Conservation (phyloP, 1,140 invertebrate species). For the Monochamus saltuarius region DNA sequence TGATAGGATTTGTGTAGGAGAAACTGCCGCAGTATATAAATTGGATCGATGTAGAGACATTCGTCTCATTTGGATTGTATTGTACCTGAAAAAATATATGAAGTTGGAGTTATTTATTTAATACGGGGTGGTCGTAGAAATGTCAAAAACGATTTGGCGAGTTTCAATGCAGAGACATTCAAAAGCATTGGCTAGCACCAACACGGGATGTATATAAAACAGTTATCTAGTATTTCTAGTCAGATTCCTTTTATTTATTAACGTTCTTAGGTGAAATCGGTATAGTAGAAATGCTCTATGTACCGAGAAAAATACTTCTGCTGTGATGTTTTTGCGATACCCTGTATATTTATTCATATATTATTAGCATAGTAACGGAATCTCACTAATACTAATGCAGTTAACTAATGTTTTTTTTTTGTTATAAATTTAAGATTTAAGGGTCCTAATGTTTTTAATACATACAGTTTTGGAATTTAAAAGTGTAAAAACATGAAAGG, state of each 20-base stretch:
- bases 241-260: background rate
- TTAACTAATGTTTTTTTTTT: constrained; percentile 13
- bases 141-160: background rate
- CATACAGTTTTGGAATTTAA: background rate
- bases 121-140: constrained; percentile 16
- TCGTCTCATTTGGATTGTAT: constrained; percentile 20
- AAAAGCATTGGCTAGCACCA: background rate
- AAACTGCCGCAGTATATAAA: constrained; percentile 16
- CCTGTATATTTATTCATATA: constrained; percentile 21
- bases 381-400: constrained; percentile 15
- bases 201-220: background rate
- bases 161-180: background rate
- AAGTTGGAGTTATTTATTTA: constrained; percentile 23
- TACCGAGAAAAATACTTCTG: too few relatives aligned
- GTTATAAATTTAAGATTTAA: constrained; percentile 4
- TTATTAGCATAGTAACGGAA: constrained; percentile 19
- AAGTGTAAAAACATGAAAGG: background rate
- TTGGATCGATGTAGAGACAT: constrained; percentile 20
- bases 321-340: constrained; percentile 21
- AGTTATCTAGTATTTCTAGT: background rate
- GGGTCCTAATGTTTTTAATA: background rate
- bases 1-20: background rate
- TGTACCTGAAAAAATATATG: constrained; percentile 24
- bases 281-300: too few relatives aligned
- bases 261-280: too few relatives aligned